phyloP scores from a whole-genome alignment of 2,797 vertebrate species.

The Enteromius anoplus region DNA sequence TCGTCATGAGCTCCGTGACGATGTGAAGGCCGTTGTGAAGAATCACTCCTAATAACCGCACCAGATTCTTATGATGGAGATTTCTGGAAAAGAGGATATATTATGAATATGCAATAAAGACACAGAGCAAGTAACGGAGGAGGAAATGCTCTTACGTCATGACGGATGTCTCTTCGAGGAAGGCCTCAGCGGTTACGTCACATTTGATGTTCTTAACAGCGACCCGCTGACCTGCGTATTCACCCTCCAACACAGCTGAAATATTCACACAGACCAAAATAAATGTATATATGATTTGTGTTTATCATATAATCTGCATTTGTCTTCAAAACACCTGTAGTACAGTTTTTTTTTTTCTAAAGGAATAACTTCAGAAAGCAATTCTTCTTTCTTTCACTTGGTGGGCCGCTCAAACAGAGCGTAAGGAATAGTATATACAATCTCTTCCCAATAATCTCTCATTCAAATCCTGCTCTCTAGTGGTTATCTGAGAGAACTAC shows the following conservation, averaged over 20 bases:
- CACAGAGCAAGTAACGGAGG: not conserved
- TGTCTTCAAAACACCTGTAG: not conserved
- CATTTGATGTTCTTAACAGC: constrained; percentile 93
- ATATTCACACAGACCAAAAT: not conserved
- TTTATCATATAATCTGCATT: not conserved
- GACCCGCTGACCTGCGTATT: constrained; percentile 89
- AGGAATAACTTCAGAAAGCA: not conserved
- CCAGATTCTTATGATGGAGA: constrained; percentile 89
- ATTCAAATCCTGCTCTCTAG: not conserved
- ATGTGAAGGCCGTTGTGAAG: constrained; percentile 89
- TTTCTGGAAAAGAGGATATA: constrained; percentile 73
- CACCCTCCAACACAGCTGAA: constrained; percentile 83
- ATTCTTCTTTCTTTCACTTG: too few relatives aligned
- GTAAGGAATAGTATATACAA: too few relatives aligned
- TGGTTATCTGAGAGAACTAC: not conserved
- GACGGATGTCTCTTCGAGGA: constrained; percentile 86
- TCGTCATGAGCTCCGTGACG: constrained; percentile 91
- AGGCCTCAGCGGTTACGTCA: constrained; percentile 89
- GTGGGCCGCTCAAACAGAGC: too few relatives aligned
- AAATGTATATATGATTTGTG: not conserved
- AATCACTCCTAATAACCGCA: constrained; percentile 87
- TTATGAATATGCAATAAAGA: not conserved
- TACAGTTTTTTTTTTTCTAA: not conserved
- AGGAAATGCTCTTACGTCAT: constrained; percentile 85
- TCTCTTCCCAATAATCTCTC: not conserved